A percentile compares a stretch with the other conserved stretches of the same genome.
These are phyloP conservation scores for Trichonephila inaurata DNA, from an alignment of 1,140 invertebrate species.

Conservation along the genomic window DNA sequence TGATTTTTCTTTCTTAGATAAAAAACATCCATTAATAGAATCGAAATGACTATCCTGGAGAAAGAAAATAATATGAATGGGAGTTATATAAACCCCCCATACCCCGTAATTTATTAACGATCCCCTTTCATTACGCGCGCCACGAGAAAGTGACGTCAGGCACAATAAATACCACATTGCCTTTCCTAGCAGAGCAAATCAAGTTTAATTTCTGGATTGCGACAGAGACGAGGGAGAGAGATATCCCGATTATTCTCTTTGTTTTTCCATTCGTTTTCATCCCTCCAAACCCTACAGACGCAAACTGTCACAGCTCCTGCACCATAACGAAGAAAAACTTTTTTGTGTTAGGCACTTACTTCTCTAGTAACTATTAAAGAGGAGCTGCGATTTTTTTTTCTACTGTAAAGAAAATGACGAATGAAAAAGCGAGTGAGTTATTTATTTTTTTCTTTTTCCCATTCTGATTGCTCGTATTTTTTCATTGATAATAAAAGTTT, in stretches of 20 bases:
- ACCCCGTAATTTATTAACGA: neutral
- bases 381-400: too few relatives aligned
- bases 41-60: too few relatives aligned
- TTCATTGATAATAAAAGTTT: too few relatives aligned
- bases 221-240: neutral
- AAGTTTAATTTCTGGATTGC: constrained; percentile 33
- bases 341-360: too few relatives aligned
- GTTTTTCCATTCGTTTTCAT: neutral
- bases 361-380: too few relatives aligned
- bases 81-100: too few relatives aligned
- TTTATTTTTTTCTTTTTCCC: neutral
- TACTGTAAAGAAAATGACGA: neutral
- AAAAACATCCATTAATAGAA: too few relatives aligned
- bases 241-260: neutral
- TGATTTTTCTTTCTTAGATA: too few relatives aligned
- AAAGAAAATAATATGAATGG: too few relatives aligned
- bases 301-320: neutral
- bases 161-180: neutral
- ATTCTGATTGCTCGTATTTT: too few relatives aligned
- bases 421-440: neutral
- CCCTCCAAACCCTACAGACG: neutral
- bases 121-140: neutral
- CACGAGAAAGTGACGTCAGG: constrained; percentile 9
- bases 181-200: constrained; percentile 21
- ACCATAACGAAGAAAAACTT: too few relatives aligned